These are phyloP conservation scores for Ptychadena robeensis DNA, from an alignment of 2,797 vertebrate species.

Conservation along the genomic window DNA sequence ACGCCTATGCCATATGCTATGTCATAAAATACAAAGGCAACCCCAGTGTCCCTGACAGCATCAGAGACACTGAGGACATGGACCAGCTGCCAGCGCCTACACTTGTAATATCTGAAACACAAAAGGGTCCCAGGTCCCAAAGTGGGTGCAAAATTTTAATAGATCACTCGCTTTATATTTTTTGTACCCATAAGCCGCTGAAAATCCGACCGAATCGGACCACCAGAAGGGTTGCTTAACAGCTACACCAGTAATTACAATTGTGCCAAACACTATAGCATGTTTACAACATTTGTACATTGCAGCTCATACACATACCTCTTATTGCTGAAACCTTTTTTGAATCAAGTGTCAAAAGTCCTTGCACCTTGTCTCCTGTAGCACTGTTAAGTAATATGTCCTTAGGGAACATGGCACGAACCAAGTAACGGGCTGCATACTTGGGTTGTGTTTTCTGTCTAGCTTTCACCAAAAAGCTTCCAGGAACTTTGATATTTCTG, in stretches of 20 bases:
- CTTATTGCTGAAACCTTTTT: slow-evolving; percentile 79
- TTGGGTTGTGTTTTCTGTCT: slow-evolving; percentile 72
- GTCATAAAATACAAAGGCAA: too few relatives aligned
- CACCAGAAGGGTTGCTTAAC: too few relatives aligned
- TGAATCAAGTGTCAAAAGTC: slow-evolving; percentile 70
- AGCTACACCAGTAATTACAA: neutral
- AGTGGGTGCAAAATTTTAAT: too few relatives aligned
- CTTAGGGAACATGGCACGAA: slow-evolving; percentile 75
- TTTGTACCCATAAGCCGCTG: too few relatives aligned
- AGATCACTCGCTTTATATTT: too few relatives aligned
- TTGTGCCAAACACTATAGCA: neutral
- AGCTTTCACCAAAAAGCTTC: slow-evolving; percentile 71
- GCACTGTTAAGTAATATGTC: slow-evolving; percentile 70
- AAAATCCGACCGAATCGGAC: too few relatives aligned
- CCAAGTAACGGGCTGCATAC: slow-evolving; percentile 75
- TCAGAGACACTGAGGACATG: too few relatives aligned
- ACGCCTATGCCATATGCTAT: too few relatives aligned
- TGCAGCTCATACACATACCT: slow-evolving; percentile 68
- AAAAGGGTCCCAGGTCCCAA: too few relatives aligned
- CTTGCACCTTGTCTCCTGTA: slow-evolving; percentile 62
- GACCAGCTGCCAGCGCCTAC: too few relatives aligned
- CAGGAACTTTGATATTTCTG: slow-evolving; percentile 74
- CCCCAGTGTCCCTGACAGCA: too few relatives aligned
- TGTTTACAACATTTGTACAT: neutral
- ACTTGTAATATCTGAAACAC: too few relatives aligned